Conservation (phyloP, 2,797 vertebrate genomes). For the Thalassophryne amazonica region DNA sequence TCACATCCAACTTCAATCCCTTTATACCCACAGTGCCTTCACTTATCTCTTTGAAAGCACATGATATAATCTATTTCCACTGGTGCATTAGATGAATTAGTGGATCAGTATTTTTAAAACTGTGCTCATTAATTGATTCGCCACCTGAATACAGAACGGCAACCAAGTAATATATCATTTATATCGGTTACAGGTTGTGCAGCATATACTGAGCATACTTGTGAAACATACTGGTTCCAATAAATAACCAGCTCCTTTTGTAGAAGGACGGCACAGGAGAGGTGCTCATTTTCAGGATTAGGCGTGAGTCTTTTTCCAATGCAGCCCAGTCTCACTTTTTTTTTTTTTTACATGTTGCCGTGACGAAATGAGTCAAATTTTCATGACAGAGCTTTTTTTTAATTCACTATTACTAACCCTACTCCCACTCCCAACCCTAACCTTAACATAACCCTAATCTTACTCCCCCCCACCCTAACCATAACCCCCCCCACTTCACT, state of each 20-base stretch:
- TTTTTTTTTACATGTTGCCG: no score
- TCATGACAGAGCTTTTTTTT: no score
- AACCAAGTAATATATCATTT: constrained; percentile 23
- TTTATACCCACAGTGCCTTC: constrained; percentile 37
- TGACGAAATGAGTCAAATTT: no score
- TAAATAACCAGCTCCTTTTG: not conserved
- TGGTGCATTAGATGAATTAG: constrained; percentile 29
- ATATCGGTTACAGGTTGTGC: not conserved
- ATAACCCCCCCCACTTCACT: no score
- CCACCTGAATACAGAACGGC: constrained; percentile 20
- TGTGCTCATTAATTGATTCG: constrained; percentile 44
- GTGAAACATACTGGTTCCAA: not conserved
- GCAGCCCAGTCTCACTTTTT: no score
- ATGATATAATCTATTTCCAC: constrained; percentile 53
- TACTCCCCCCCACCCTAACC: no score
- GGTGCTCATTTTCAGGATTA: not conserved
- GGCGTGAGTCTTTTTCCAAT: no score
- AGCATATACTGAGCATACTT: not conserved
- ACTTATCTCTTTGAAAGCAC: constrained; percentile 47
- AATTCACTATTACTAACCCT: no score
- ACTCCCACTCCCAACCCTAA: no score
- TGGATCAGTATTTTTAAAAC: constrained; percentile 34
- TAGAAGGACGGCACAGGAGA: not conserved
- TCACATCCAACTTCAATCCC: constrained; percentile 23
- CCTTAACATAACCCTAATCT: no score